Conservation (phyloP, 2,113 vertebrate genomes). For the Asarcornis scutulata region DNA sequence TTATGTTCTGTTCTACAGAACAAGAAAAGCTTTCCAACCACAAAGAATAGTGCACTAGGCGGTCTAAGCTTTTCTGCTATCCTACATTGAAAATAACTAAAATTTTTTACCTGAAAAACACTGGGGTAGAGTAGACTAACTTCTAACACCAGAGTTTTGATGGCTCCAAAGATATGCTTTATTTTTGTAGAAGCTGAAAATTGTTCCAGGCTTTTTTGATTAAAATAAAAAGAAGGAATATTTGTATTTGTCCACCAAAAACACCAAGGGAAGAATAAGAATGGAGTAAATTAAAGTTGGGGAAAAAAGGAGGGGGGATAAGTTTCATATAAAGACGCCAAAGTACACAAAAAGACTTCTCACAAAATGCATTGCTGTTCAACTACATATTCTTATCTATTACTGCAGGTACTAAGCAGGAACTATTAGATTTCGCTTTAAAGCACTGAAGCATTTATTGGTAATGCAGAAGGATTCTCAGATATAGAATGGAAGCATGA, state of each 20-base stretch:
- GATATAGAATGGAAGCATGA: background rate
- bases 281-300: background rate
- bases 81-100: background rate
- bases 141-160: background rate
- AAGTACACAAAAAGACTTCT: slow-evolving; percentile 8
- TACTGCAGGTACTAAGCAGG: slow-evolving; percentile 11
- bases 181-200: slow-evolving; percentile 4
- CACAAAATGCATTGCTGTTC: background rate
- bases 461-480: slow-evolving; percentile 28
- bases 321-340: background rate
- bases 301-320: background rate
- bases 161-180: background rate
- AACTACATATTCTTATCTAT: background rate
- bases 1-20: background rate
- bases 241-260: slow-evolving; percentile 7
- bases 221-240: background rate
- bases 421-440: slow-evolving; percentile 29
- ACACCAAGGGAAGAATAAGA: background rate
- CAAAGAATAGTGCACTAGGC: rapidly evolving
- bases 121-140: background rate
- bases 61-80: background rate
- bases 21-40: background rate
- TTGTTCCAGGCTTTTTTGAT: slow-evolving; percentile 8
- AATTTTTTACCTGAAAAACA: slow-evolving; percentile 16
- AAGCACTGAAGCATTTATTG: slow-evolving; percentile 38